Evolutionary conservation across 2,888 invertebrate genomes (phyloP).

Genomic region (Acrobeloides nanus): DNA sequence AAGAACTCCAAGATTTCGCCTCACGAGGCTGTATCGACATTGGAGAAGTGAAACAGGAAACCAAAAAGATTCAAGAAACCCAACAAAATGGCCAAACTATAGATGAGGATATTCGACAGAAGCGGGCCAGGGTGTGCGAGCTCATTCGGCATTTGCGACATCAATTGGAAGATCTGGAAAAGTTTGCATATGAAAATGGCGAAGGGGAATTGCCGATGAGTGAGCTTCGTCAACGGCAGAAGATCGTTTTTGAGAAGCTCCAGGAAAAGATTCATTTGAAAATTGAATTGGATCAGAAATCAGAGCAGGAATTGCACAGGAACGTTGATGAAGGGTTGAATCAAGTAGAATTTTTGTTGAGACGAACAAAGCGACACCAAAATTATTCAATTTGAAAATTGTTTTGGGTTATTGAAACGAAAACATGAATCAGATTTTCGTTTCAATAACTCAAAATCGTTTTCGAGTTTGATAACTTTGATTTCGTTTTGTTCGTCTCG

Average conservation of each 20-base stretch:
- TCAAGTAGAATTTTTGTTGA: too few species aligned
- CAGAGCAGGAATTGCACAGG: constrained; percentile 73
- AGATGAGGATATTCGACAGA: constrained; percentile 57
- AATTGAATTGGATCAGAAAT: constrained; percentile 69
- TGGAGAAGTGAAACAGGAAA: constrained; percentile 51
- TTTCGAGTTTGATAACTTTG: too few species aligned
- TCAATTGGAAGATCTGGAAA: constrained; percentile 84
- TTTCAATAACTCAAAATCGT: too few species aligned
- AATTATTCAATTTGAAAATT: too few species aligned
- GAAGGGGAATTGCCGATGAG: constrained; percentile 57
- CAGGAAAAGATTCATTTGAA: constrained; percentile 67
- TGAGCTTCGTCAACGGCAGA: constrained; percentile 76
- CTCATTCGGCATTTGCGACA: constrained; percentile 80
- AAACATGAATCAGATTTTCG: too few species aligned
- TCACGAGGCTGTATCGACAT: constrained; percentile 88
- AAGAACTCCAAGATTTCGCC: constrained; percentile 92
- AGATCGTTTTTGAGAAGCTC: constrained; percentile 61
- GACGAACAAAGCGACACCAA: too few species aligned
- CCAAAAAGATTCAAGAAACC: constrained; percentile 27
- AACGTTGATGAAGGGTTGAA: constrained; percentile 83
- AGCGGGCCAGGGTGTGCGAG: constrained; percentile 56
- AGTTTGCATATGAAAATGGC: constrained; percentile 72
- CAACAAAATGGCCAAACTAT: constrained; percentile 62
- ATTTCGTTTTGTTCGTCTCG: too few species aligned
- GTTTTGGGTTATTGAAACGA: too few species aligned